Percentiles rank a stretch among this genome's conserved stretches.
Evolutionary conservation across 1,140 invertebrate species (phyloP).

Genomic region (Hypothenemus hampei): DNA sequence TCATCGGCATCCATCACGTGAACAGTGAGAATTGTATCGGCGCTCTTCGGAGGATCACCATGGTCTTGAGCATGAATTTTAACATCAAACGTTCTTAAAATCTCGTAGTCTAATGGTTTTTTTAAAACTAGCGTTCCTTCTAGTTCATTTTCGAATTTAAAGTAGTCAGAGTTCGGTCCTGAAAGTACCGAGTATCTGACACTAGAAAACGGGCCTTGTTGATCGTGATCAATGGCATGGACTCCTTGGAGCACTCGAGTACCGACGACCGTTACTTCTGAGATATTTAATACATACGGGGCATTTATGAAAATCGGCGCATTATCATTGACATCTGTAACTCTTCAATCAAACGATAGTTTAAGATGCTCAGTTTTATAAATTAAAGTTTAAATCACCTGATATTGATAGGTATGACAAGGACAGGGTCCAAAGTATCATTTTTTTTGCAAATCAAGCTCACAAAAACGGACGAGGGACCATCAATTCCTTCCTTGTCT

Average conservation of each 20-base stretch:
- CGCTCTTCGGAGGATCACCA: slow-evolving; percentile 69
- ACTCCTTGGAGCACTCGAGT: slow-evolving; percentile 73
- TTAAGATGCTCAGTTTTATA: background rate
- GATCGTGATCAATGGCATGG: slow-evolving; percentile 76
- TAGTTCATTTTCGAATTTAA: slow-evolving; percentile 78
- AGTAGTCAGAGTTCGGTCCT: slow-evolving; percentile 72
- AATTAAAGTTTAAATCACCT: slow-evolving; percentile 26
- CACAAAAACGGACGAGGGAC: slow-evolving; percentile 77
- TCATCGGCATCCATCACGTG: slow-evolving; percentile 87
- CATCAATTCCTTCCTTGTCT: slow-evolving; percentile 79
- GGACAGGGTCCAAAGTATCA: slow-evolving; percentile 74
- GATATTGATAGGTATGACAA: slow-evolving; percentile 84
- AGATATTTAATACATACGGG: slow-evolving; percentile 77
- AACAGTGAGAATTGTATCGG: slow-evolving; percentile 69
- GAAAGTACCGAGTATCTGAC: slow-evolving; percentile 79
- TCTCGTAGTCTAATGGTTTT: slow-evolving; percentile 80
- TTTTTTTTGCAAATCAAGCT: slow-evolving; percentile 79
- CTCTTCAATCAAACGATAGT: slow-evolving; percentile 45
- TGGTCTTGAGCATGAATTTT: slow-evolving; percentile 79
- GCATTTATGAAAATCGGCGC: slow-evolving; percentile 76
- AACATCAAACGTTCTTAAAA: slow-evolving; percentile 73
- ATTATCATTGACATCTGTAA: slow-evolving; percentile 92
- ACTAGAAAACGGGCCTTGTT: slow-evolving; percentile 83
- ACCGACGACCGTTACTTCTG: slow-evolving; percentile 79
- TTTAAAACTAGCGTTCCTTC: slow-evolving; percentile 78